Conservation (phyloP, 2,888 invertebrate species). For the Parnassius mnemosyne region DNA sequence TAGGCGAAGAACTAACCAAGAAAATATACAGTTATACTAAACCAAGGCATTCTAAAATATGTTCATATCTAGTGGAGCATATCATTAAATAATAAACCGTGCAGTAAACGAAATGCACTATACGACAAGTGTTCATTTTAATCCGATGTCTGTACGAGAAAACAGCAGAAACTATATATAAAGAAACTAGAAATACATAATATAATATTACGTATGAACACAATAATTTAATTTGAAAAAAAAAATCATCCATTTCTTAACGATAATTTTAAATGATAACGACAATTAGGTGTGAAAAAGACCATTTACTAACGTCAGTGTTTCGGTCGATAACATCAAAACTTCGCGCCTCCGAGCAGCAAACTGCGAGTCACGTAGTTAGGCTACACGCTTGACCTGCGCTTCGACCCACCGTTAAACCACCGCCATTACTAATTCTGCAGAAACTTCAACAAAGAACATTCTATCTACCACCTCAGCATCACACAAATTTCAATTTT, state of each 20-base stretch:
- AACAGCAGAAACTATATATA: no score
- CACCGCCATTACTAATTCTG: constrained; percentile 49
- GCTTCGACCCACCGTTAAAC: constrained; percentile 50
- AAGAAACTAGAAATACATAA: no score
- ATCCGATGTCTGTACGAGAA: no score
- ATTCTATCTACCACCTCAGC: background rate
- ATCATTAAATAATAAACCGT: no score
- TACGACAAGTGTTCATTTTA: no score
- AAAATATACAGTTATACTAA: no score
- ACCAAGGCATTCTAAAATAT: no score
- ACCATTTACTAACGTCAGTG: constrained; percentile 9
- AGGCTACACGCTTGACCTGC: constrained; percentile 44
- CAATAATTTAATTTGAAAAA: no score
- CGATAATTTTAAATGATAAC: background rate
- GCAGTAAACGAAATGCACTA: no score
- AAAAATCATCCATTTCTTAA: no score
- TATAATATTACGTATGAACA: no score
- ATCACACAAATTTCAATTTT: constrained; percentile 3
- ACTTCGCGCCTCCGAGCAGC: constrained; percentile 17
- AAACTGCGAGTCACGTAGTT: constrained; percentile 45
- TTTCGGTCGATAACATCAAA: constrained; percentile 20
- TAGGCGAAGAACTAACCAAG: background rate
- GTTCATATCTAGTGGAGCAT: no score
- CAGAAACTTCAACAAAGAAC: constrained; percentile 14
- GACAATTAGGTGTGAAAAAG: constrained; percentile 10